Percentiles rank a stretch among this genome's conserved stretches.
Evolutionary conservation across 2,113 vertebrate genomes (phyloP).

Genomic region (Oplegnathus fasciatus): DNA sequence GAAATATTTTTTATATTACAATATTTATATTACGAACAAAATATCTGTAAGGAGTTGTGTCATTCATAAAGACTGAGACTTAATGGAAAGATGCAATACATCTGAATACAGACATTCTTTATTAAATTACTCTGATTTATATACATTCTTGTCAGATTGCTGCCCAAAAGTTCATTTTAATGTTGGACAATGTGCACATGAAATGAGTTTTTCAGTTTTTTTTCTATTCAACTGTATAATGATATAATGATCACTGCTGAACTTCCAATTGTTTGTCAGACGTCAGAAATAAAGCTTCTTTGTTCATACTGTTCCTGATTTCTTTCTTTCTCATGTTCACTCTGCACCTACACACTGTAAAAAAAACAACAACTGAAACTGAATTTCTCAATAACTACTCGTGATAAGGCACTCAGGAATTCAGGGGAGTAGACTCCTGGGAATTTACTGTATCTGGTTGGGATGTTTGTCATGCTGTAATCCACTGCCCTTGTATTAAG

Average conservation of each 20-base stretch:
- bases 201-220: background rate
- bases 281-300: conserved; percentile 45
- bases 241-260: background rate
- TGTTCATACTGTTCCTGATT: background rate
- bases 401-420: conserved; percentile 48
- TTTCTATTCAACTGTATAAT: background rate
- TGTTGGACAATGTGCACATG: background rate
- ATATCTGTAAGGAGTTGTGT: background rate
- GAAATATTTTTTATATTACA: background rate
- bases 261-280: conserved; percentile 1
- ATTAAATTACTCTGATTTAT: background rate
- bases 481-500: conserved; percentile 1
- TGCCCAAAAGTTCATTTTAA: background rate
- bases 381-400: background rate
- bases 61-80: background rate
- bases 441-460: conserved; percentile 48
- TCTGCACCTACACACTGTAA: conserved; percentile 20
- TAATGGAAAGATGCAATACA: background rate
- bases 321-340: background rate
- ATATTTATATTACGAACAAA: background rate
- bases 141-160: background rate
- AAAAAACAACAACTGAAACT: conserved; percentile 37
- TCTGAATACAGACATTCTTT: background rate
- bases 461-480: conserved; percentile 52
- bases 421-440: conserved; percentile 25